Evolutionary conservation across 2,113 vertebrate genomes (phyloP), one percentile per base, ranked within the genome.

Genomic region (Ursus arctos): DNA sequence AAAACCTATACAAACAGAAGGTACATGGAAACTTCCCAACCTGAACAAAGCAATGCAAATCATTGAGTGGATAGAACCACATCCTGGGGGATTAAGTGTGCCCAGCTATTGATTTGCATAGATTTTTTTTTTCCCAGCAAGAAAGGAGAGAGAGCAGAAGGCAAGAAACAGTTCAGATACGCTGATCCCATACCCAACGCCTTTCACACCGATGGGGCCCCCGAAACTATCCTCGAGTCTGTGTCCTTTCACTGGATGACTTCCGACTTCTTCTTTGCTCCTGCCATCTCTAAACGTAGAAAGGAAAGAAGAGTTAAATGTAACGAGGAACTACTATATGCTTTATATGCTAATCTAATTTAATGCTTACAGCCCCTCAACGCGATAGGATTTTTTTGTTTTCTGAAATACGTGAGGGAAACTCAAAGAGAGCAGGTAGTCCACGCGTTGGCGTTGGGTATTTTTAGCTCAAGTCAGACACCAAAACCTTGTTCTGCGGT

Each of bases 121-220:
- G 57, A 33, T 36, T 53, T 91, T 59, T 67, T 74, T 74, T 36
- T 21, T 36, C 18, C 18, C n/a, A 36, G 74, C 2, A 53, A 19
- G 59, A 77, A 36, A 28, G 61, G 53, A 55, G 59, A 33, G 19
- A 33, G 13, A 43, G 33, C 40, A 53, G n/a, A 85, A 53, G 40
- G 2, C 13, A 72, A 49, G 13, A 10, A 74, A 77, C 61, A 36
- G 61, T 76, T 72, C 24, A 36, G 55, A 36, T 8, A 14, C 0
- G 5, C 14, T 0, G 28, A 69, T 18, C 33, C 82, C 67, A n/a
- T 19, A 19, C 24, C 40, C 18, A 77, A 24, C 47, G 22, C 31
- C 28, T 61, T 57, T n/a, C 33, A 18, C 19, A 12, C 1, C 0
- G 8, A 3, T 4, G 18, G 4, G 36, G 16, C 36, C 57, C 47